A percentile compares a stretch with the other conserved stretches of the same genome.
These are phyloP conservation scores for Ornithoptera alexandrae DNA, from an alignment of 2,888 invertebrate genomes.

Conservation along the genomic window DNA sequence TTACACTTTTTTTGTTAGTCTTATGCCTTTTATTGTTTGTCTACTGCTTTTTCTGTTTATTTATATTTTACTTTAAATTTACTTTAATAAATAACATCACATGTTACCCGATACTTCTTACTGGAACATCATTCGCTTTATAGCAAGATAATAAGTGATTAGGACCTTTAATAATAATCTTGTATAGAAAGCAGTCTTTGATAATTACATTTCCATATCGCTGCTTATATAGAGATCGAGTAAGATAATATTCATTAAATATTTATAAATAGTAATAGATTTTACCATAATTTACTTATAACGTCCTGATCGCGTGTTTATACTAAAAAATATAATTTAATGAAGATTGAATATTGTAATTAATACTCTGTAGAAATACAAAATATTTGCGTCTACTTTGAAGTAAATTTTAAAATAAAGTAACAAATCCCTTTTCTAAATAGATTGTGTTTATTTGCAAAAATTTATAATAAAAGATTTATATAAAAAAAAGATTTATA, in stretches of 20 bases:
- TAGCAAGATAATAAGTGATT: neutral
- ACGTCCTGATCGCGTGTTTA: neutral
- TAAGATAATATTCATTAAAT: conserved; percentile 1
- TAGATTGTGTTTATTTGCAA: no score
- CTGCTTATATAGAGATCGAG: conserved; percentile 2
- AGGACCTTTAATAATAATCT: conserved; percentile 12
- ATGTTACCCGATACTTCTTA: neutral
- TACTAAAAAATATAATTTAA: no score
- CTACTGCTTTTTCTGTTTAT: neutral
- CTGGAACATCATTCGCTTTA: neutral
- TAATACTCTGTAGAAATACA: no score
- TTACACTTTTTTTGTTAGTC: neutral
- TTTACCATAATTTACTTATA: neutral
- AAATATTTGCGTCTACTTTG: no score
- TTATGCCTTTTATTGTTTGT: neutral
- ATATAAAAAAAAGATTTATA: no score
- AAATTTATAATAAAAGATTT: no score
- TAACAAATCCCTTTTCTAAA: no score
- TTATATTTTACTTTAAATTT: neutral
- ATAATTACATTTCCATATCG: conserved; percentile 4
- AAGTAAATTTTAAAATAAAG: no score
- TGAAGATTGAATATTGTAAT: no score
- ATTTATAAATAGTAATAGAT: neutral
- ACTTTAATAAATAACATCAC: neutral
- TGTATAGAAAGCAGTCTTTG: conserved; percentile 7